These are phyloP conservation scores for Stomatorhinus walkeri DNA, from an alignment of 2,797 vertebrate genomes.

Conservation along the genomic window DNA sequence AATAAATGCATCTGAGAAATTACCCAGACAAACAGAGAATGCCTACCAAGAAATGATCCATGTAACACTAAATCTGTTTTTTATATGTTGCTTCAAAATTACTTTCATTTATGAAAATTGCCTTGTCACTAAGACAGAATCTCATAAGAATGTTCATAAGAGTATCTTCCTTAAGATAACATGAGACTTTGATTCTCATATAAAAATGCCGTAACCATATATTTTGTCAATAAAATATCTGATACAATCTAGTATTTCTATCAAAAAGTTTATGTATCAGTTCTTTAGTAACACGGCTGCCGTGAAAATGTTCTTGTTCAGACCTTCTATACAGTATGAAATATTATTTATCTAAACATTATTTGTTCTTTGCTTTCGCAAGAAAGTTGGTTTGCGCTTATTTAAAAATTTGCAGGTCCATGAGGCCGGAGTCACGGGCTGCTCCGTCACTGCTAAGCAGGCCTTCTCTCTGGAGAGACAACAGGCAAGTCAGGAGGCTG, in stretches of 20 bases:
- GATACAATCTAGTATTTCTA: not conserved
- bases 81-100: not conserved
- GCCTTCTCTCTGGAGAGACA: not conserved
- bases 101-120: not conserved
- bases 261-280: not conserved
- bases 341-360: not conserved
- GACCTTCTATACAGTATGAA: not conserved
- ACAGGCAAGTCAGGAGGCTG: not conserved
- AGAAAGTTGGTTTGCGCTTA: not conserved
- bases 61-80: not conserved
- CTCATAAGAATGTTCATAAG: not conserved
- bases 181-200: not conserved
- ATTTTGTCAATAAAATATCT: not conserved
- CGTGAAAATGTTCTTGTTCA: not conserved
- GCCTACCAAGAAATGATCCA: not conserved
- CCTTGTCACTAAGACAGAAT: not conserved
- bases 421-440: not conserved
- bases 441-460: not conserved
- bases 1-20: conserved; percentile 4
- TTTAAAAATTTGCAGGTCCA: not conserved
- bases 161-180: not conserved
- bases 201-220: not conserved
- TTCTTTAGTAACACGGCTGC: not conserved
- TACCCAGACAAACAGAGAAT: not conserved
- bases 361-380: not conserved